These are phyloP conservation scores for Stichodactyla mertensii DNA, from an alignment of 64 coral and sea anemone species.

Conservation along the genomic window DNA sequence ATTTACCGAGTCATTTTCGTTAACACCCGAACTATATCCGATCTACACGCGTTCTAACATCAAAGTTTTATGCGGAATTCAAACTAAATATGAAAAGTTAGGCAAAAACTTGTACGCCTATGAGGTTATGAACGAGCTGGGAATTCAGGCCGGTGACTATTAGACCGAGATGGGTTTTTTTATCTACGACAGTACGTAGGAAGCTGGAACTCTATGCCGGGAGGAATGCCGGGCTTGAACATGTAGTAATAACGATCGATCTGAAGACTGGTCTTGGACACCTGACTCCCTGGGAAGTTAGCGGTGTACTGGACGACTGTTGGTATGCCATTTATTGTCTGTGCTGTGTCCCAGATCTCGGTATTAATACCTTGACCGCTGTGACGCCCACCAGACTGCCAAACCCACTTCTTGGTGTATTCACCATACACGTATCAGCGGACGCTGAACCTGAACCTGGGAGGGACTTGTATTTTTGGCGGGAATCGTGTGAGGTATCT, in stretches of 20 bases:
- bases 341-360: not conserved
- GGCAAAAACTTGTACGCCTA: too few relatives aligned
- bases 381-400: not conserved
- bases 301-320: not conserved
- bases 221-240: not conserved
- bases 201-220: not conserved
- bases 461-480: not conserved
- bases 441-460: not conserved
- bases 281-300: not conserved
- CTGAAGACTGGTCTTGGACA: not conserved
- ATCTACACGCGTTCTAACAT: too few relatives aligned
- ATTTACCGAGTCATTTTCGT: too few relatives aligned
- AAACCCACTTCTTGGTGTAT: not conserved
- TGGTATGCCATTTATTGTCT: not conserved
- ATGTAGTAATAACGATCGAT: slow-evolving; percentile 14
- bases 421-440: not conserved
- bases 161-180: not conserved
- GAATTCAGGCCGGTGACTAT: not conserved
- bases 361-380: not conserved
- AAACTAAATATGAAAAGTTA: too few relatives aligned
- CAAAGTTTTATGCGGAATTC: too few relatives aligned
- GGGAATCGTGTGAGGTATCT: not conserved
- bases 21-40: too few relatives aligned
- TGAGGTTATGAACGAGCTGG: too few relatives aligned
- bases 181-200: slow-evolving; percentile 2